Evolutionary conservation across 2,888 invertebrate genomes (phyloP).

Genomic region (Agrypnus murinus): DNA sequence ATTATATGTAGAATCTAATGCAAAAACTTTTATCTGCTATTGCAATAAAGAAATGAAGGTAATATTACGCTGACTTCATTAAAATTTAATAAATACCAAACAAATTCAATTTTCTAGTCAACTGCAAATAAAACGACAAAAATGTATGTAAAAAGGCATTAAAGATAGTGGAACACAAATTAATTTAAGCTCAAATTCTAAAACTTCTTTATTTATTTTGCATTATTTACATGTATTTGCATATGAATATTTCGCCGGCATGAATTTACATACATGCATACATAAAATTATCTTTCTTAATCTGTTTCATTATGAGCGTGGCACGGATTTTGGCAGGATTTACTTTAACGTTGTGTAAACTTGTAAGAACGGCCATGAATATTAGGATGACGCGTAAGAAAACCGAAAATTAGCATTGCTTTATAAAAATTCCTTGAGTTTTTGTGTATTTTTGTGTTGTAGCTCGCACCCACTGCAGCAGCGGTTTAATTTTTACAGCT

Average conservation of each 20-base stretch:
- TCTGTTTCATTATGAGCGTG: conserved; percentile 43
- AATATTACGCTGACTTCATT: too few relatives aligned
- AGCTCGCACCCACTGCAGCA: background rate
- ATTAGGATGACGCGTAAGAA: conserved; percentile 4
- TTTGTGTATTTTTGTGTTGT: background rate
- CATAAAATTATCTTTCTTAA: conserved; percentile 49
- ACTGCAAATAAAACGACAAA: too few relatives aligned
- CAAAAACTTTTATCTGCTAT: too few relatives aligned
- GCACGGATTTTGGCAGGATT: conserved; percentile 42
- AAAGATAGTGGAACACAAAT: conserved; percentile 31
- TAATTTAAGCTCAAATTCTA: conserved; percentile 34
- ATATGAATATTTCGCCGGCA: conserved; percentile 48
- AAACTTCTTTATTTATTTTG: conserved; percentile 46
- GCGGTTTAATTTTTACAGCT: background rate
- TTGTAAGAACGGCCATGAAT: conserved; percentile 23
- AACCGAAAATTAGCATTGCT: conserved; percentile 19
- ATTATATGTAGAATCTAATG: too few relatives aligned
- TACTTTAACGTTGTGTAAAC: conserved; percentile 29
- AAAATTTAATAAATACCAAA: too few relatives aligned
- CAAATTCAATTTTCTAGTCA: too few relatives aligned
- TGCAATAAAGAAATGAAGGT: too few relatives aligned
- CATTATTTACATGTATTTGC: conserved; percentile 49
- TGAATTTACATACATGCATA: conserved; percentile 51
- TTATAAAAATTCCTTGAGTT: background rate
- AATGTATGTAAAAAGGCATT: background rate